Percentiles rank a stretch among this genome's conserved stretches.
Conservation (phyloP, 30 jellyfish, hydroid and myxozoan genomes). For the Mastigias papua region DNA sequence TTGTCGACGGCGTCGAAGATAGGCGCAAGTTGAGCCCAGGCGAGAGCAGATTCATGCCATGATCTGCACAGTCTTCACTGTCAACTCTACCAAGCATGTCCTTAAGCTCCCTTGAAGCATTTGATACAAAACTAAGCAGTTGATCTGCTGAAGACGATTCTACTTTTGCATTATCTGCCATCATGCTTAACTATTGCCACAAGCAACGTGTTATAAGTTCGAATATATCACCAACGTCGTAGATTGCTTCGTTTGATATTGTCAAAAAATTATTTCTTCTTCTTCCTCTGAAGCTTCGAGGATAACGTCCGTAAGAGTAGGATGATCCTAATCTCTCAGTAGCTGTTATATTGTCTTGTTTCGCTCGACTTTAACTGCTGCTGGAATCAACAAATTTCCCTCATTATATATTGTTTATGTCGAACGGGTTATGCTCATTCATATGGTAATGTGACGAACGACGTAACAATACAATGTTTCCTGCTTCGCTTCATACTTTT, state of each 20-base stretch:
- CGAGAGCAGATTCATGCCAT: neutral
- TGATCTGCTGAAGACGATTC: conserved; percentile 36
- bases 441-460: conserved; percentile 50
- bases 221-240: neutral
- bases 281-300: neutral
- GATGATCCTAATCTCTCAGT: neutral
- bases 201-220: neutral
- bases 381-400: conserved; percentile 32
- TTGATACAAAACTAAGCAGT: conserved; percentile 61
- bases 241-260: neutral
- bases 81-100: conserved; percentile 67
- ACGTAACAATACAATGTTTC: conserved; percentile 60
- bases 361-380: conserved; percentile 46
- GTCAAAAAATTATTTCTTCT: neutral
- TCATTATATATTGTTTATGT: conserved; percentile 19
- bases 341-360: neutral
- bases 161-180: conserved; percentile 41
- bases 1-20: conserved; percentile 49
- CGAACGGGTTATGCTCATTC: conserved; percentile 64
- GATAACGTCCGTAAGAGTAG: neutral
- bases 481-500: conserved; percentile 62
- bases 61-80: conserved; percentile 22
- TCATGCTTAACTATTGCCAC: conserved; percentile 10
- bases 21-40: conserved; percentile 17
- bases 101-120: conserved; percentile 70